Evolutionary conservation across 2,888 invertebrate species (phyloP).

Genomic region (Leucophenga montana): DNA sequence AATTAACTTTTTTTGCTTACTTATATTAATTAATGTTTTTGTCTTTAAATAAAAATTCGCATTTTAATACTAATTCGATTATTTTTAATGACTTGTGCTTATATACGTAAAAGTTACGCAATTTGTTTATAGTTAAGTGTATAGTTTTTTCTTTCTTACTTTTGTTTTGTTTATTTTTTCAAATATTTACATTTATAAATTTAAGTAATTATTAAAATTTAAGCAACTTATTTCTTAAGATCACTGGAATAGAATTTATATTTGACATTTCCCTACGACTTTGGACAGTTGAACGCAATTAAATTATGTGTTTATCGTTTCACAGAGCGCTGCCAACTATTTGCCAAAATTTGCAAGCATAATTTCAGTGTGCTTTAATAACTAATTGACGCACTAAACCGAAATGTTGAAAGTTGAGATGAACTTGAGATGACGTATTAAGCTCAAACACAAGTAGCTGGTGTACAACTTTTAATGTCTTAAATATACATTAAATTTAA

Average conservation of each 20-base stretch:
- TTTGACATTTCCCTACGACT: conserved; percentile 19
- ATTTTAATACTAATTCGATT: conserved; percentile 45
- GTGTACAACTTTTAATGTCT: no score
- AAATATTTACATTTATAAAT: conserved; percentile 31
- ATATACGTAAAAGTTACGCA: conserved; percentile 44
- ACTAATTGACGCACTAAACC: no score
- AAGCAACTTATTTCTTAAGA: conserved; percentile 64
- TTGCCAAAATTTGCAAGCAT: no score
- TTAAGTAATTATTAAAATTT: conserved; percentile 34
- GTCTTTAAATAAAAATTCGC: conserved; percentile 30
- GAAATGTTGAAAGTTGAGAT: no score
- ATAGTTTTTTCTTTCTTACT: conserved; percentile 34
- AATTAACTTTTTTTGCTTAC: conserved; percentile 17
- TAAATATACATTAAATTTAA: no score
- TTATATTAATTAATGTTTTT: conserved; percentile 23
- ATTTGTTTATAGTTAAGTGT: conserved; percentile 9
- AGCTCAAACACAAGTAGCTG: no score
- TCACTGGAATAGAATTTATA: conserved; percentile 66
- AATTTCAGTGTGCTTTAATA: no score
- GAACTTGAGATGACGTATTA: no score
- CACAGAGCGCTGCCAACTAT: no score
- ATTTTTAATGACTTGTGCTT: conserved; percentile 63
- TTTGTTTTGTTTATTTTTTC: conserved; percentile 32
- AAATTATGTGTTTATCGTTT: conserved; percentile 39
- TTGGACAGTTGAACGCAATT: conserved; percentile 23